Base-by-base conservation (phyloP, 2,888 invertebrate genomes). In the Polietes domitor region DNA sequence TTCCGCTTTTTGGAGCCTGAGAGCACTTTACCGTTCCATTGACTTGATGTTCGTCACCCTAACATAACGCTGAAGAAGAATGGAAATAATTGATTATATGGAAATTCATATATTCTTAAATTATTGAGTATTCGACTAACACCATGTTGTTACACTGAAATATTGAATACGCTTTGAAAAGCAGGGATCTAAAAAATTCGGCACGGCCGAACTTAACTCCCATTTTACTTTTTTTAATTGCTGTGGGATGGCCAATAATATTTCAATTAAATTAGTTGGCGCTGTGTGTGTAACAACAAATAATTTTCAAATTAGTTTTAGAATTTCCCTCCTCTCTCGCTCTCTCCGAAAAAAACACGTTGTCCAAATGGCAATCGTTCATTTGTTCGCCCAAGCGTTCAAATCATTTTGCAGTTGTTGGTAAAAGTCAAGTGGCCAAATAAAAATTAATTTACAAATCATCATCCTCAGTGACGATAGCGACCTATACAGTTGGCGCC, bases 271-370 rank as follows among this genome's bases (percentile, higher is more conserved):
- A 68, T 43, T 41, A 12, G 21, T 21, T 12, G 68, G 2, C n/a
- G 24, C 15, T 32, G 37, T 65, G 17, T 15, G 21, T 68, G 47
- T 65, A 78, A 79, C 75, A 84, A 84, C 81, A 84, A 81, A 84
- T 81, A 81, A 84, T 84, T 84, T 84, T 79, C 61, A 84, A 84
- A 84, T 84, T 79, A 84, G 78, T 84, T 84, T 84, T 84, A 84
- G 81, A 84, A 81, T 76, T 76, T 76, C 47, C 47, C 41, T 17
- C 10, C 19, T 37, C 32, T 19, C 15, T 58, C 58, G 3, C 9
- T 24, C 4, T 21, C 55, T 17, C 2, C 47, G 53, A 47, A 47
- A 47, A 41, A 41, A 41, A 9, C 50, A 50, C 17, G n/a, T 47
- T n/a, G 47, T n/a, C 26, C 26, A 61, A 63, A 32, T 7, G 21